Conservation (phyloP, 2,797 vertebrate species). For the Microcaecilia unicolor region DNA sequence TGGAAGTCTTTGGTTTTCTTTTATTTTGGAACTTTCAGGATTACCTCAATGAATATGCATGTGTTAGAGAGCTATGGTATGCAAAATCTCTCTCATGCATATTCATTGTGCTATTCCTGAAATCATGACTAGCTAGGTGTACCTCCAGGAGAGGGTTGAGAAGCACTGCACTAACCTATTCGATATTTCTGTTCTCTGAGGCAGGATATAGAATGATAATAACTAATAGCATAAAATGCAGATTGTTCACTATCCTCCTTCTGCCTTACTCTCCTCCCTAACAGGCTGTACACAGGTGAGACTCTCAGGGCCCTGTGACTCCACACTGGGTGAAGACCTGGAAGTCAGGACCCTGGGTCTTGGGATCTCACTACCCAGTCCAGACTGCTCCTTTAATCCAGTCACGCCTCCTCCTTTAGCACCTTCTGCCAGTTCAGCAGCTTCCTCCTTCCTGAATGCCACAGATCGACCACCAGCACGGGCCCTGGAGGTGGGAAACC, state of each 20-base stretch:
- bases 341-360: neutral
- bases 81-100: too few relatives aligned
- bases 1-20: too few relatives aligned
- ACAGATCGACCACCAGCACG: neutral
- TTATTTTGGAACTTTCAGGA: too few relatives aligned
- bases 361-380: slow-evolving; percentile 12
- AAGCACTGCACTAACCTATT: too few relatives aligned
- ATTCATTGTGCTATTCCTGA: too few relatives aligned
- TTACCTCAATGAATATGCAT: too few relatives aligned
- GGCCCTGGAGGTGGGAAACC: neutral
- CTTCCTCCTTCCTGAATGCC: neutral
- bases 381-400: slow-evolving; percentile 2
- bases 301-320: slow-evolving; percentile 40
- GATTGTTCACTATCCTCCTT: neutral
- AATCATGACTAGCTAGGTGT: too few relatives aligned
- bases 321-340: slow-evolving; percentile 37
- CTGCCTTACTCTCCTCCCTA: neutral
- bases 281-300: slow-evolving; percentile 28
- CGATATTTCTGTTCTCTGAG: too few relatives aligned
- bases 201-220: too few relatives aligned
- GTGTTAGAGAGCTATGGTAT: too few relatives aligned
- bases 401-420: slow-evolving; percentile 16
- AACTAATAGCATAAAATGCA: too few relatives aligned
- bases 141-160: too few relatives aligned
- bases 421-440: neutral